These are phyloP conservation scores for Alca torda DNA, from an alignment of 2,797 vertebrate genomes.

Conservation along the genomic window DNA sequence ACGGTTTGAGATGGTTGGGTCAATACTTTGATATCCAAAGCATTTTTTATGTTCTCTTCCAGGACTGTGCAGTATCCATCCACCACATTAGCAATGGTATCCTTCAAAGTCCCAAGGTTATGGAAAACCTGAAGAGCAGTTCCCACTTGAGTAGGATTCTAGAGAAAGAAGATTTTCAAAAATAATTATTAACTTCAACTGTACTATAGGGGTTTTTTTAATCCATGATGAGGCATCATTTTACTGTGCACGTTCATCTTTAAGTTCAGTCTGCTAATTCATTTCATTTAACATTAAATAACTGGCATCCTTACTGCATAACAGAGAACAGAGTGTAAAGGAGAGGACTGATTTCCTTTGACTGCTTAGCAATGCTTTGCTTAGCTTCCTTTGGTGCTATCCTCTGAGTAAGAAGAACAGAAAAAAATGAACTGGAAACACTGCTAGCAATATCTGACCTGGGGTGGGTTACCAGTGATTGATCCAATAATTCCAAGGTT, in stretches of 20 bases:
- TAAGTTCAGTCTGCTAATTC: not conserved
- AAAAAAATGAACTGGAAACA: not conserved
- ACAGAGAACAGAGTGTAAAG: not conserved
- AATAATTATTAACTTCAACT: not conserved
- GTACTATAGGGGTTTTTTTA: not conserved
- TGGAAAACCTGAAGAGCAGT: conserved; percentile 97
- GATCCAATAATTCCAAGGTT: not conserved
- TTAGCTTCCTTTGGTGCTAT: not conserved
- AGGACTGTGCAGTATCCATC: conserved; percentile 85
- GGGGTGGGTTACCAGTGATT: not conserved
- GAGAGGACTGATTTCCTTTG: not conserved
- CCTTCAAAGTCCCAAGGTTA: conserved; percentile 90
- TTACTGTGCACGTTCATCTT: not conserved
- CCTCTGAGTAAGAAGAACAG: not conserved
- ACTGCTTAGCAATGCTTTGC: not conserved
- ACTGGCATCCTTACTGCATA: not conserved
- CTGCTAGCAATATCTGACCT: not conserved
- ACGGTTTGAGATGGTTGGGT: conserved; percentile 84
- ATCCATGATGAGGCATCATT: not conserved
- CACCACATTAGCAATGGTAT: conserved; percentile 86
- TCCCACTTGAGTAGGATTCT: conserved; percentile 97
- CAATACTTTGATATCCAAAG: conserved; percentile 92
- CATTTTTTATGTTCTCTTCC: conserved; percentile 86
- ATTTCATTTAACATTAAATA: not conserved
- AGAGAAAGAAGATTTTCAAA: not conserved